phyloP scores from a whole-genome alignment of 2,888 invertebrate species.

The Lymantria monacha region DNA sequence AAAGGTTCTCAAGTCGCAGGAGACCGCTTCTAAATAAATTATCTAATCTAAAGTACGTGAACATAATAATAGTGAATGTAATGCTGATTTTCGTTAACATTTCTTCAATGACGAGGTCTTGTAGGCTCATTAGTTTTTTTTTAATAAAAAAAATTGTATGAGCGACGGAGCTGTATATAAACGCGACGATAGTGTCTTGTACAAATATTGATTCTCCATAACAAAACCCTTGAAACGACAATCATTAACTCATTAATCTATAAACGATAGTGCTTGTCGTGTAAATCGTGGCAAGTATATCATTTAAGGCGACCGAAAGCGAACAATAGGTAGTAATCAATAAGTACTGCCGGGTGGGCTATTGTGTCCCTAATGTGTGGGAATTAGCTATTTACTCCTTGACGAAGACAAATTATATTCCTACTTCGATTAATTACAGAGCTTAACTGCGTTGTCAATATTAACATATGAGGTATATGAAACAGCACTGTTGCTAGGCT shows the following conservation, averaged over 20 bases:
- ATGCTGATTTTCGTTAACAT: neutral
- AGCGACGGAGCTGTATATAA: constrained; percentile 8
- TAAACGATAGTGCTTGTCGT: constrained; percentile 54
- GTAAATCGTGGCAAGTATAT: constrained; percentile 70
- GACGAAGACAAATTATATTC: constrained; percentile 80
- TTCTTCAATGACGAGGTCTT: neutral
- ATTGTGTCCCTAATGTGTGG: constrained; percentile 78
- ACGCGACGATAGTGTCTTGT: constrained; percentile 11
- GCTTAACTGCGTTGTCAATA: constrained; percentile 72
- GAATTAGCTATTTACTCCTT: constrained; percentile 79
- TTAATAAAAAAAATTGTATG: constrained; percentile 5
- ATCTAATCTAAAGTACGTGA: too few species aligned
- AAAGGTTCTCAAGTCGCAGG: too few species aligned
- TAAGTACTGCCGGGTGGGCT: constrained; percentile 65
- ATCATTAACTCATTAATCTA: constrained; percentile 57
- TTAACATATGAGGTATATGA: constrained; percentile 45
- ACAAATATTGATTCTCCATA: constrained; percentile 24
- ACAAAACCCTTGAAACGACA: constrained; percentile 35
- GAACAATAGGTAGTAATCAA: constrained; percentile 79
- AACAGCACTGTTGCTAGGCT: constrained; percentile 21
- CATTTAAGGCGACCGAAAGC: constrained; percentile 68
- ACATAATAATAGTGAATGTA: too few species aligned
- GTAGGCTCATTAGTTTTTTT: constrained; percentile 3
- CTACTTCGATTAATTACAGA: constrained; percentile 75
- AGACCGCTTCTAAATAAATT: too few species aligned